A percentile compares a stretch with the other conserved stretches of the same genome.
These are phyloP conservation scores for Eurystomus gularis DNA, from an alignment of 2,113 vertebrate genomes.

Conservation along the genomic window DNA sequence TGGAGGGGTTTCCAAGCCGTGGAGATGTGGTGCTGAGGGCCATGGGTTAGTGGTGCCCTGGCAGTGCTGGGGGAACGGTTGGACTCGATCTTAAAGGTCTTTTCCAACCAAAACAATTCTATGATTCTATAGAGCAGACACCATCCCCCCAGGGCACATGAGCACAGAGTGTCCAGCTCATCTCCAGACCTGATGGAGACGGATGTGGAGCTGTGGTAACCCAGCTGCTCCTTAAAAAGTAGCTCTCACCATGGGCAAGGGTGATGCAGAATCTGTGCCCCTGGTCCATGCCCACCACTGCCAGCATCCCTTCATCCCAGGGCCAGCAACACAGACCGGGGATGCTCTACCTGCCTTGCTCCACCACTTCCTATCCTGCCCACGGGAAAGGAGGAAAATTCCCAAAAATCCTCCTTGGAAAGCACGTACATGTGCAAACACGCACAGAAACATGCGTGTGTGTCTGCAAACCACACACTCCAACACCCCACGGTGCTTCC, in stretches of 20 bases:
- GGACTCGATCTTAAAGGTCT: not conserved
- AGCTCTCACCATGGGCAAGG: no score
- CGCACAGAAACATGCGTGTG: fast-evolving
- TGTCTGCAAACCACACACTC: not conserved
- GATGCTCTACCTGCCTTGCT: not conserved
- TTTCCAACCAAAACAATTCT: not conserved
- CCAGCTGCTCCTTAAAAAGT: not conserved
- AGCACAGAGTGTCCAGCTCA: not conserved
- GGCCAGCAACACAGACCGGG: not conserved
- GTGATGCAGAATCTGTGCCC: fast-evolving
- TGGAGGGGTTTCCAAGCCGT: no score
- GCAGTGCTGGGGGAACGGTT: not conserved
- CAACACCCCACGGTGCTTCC: not conserved
- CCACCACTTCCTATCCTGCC: not conserved
- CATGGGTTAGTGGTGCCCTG: no score
- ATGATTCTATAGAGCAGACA: not conserved
- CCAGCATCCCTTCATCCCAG: not conserved
- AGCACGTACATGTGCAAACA: fast-evolving
- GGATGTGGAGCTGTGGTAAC: not conserved
- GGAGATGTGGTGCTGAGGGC: no score
- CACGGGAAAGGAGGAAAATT: not conserved
- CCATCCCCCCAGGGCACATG: fast-evolving
- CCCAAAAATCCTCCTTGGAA: not conserved
- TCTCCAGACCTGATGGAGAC: not conserved
- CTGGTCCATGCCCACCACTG: not conserved